Conservation (phyloP, 2,888 invertebrate genomes). For the Trissoscelio sp. region DNA sequence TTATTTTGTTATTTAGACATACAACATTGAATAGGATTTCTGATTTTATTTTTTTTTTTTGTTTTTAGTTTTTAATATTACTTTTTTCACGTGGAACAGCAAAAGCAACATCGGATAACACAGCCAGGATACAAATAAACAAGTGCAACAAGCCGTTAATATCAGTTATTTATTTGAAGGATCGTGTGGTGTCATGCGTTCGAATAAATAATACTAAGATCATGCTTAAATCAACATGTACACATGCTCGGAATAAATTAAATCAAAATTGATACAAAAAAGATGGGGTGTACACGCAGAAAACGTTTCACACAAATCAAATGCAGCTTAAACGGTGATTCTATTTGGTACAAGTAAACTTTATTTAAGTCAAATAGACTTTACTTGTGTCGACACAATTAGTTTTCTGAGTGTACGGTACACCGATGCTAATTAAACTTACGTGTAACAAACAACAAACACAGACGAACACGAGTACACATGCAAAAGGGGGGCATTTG, state of each 20-base stretch:
- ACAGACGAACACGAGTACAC: constrained; percentile 59
- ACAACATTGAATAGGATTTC: no score
- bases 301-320: no score
- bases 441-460: constrained; percentile 44
- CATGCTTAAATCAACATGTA: constrained; percentile 75
- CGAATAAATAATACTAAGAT: constrained; percentile 80
- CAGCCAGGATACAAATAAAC: constrained; percentile 79
- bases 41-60: no score
- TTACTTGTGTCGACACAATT: no score
- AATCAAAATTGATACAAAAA: constrained; percentile 70
- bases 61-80: no score
- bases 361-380: no score
- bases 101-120: constrained; percentile 75
- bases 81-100: constrained; percentile 67
- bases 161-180: constrained; percentile 81
- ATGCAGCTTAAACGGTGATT: no score
- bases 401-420: no score
- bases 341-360: no score
- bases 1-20: no score
- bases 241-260: constrained; percentile 82
- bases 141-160: constrained; percentile 82
- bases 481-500: constrained; percentile 55
- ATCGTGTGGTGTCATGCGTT: constrained; percentile 78
- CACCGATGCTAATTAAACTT: constrained; percentile 38
- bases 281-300: no score